These are phyloP conservation scores for Bufo gargarizans DNA, from an alignment of 2,113 vertebrate species.

Conservation along the genomic window DNA sequence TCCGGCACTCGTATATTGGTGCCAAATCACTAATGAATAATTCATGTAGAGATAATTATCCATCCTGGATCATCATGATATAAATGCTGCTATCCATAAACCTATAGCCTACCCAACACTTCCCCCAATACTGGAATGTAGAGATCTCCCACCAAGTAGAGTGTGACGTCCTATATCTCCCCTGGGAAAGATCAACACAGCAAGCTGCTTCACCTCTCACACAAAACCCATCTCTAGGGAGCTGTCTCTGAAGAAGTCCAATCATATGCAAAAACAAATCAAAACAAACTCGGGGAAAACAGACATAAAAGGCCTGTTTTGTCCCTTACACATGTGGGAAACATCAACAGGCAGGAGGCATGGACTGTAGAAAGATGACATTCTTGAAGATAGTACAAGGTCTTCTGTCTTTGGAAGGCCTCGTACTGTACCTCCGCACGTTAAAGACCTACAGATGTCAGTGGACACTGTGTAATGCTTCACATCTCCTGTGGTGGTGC, in stretches of 20 bases:
- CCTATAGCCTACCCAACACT: neutral
- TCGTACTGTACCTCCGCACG: too few relatives aligned
- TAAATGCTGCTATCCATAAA: neutral
- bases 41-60: neutral
- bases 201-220: slow-evolving; percentile 51
- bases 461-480: too few relatives aligned
- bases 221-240: slow-evolving; percentile 55
- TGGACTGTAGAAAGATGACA: neutral
- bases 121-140: slow-evolving; percentile 46
- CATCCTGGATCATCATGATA: neutral
- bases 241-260: slow-evolving; percentile 22
- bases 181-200: slow-evolving; percentile 56
- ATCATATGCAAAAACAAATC: slow-evolving; percentile 52
- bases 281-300: slow-evolving; percentile 38
- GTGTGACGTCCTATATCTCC: slow-evolving; percentile 1
- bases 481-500: too few relatives aligned
- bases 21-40: neutral
- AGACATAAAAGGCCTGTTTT: slow-evolving; percentile 35
- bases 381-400: too few relatives aligned
- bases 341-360: slow-evolving; percentile 33
- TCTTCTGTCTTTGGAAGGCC: neutral
- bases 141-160: slow-evolving; percentile 50
- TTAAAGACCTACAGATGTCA: too few relatives aligned
- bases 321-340: slow-evolving; percentile 47
- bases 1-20: neutral